Conservation (phyloP, 2,113 vertebrate genomes). For the Typhlomys cinereus region DNA sequence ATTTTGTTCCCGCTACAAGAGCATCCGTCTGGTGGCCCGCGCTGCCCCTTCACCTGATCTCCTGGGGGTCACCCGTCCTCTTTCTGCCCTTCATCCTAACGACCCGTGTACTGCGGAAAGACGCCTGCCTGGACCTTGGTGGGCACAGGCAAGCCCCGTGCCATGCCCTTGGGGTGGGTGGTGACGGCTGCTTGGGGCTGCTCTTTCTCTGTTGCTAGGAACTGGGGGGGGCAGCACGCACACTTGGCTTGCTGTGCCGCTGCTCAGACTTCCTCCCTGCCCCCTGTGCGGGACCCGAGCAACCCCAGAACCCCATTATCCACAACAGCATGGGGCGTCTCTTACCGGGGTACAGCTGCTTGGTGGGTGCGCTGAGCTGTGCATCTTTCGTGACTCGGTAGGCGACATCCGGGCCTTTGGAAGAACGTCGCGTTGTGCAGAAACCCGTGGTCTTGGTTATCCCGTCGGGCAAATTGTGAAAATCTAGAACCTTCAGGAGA, state of each 20-base stretch:
- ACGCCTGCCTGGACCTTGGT: too few species aligned
- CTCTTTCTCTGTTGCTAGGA: background rate
- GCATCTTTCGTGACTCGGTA: slow-evolving; percentile 95
- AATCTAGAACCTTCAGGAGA: slow-evolving; percentile 98
- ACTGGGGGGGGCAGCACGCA: rapidly evolving
- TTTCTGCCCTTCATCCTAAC: rapidly evolving
- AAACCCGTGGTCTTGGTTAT: slow-evolving; percentile 94
- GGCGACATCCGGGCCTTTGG: slow-evolving; percentile 94
- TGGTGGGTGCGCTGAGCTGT: slow-evolving; percentile 96
- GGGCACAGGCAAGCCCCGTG: too few species aligned
- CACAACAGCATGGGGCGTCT: rapidly evolving
- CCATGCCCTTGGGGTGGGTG: too few species aligned
- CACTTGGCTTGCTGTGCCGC: rapidly evolving
- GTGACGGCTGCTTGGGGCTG: too few species aligned
- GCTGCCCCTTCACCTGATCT: background rate
- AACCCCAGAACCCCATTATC: rapidly evolving
- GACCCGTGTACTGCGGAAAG: too few species aligned
- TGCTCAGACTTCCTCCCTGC: rapidly evolving
- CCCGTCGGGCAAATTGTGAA: slow-evolving; percentile 96
- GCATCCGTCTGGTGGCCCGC: background rate
- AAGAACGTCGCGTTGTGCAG: slow-evolving; percentile 91
- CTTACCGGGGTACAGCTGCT: slow-evolving; percentile 95
- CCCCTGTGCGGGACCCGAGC: rapidly evolving
- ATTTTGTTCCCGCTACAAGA: background rate
- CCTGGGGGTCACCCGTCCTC: rapidly evolving